Conservation (phyloP, 2,797 vertebrate genomes). For the Schizothorax lantsangensis region DNA sequence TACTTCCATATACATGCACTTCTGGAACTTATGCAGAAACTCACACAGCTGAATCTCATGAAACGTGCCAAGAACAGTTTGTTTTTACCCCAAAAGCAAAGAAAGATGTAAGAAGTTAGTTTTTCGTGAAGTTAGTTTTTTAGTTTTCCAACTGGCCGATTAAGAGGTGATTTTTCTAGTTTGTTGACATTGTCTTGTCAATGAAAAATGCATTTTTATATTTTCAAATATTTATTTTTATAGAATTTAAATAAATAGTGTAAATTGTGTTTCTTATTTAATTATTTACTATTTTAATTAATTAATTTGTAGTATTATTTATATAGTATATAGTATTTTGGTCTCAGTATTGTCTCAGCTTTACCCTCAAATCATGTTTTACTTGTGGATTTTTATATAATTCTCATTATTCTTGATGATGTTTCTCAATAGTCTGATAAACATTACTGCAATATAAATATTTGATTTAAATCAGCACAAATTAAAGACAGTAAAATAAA, state of each 20-base stretch:
- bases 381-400: too few species aligned
- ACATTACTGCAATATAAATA: not conserved
- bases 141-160: not conserved
- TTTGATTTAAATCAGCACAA: not conserved
- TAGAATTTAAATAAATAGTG: not conserved
- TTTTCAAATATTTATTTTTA: not conserved
- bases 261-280: not conserved
- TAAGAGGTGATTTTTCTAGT: not conserved
- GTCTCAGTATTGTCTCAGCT: not conserved
- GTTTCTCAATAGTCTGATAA: not conserved
- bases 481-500: not conserved
- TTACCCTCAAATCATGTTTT: not conserved
- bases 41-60: constrained; percentile 5
- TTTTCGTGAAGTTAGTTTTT: not conserved
- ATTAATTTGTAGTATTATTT: too few species aligned
- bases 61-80: not conserved
- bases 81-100: not conserved
- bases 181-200: not conserved
- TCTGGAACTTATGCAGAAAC: constrained; percentile 38
- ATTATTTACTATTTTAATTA: not conserved
- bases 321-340: not conserved
- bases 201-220: not conserved
- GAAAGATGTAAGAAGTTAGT: too few species aligned
- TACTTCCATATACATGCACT: constrained; percentile 15
- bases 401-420: too few species aligned